Evolutionary conservation across 2,888 invertebrate species (phyloP), one percentile per base, ranked within the genome.

Genomic region (Tetheella fluctuosa): DNA sequence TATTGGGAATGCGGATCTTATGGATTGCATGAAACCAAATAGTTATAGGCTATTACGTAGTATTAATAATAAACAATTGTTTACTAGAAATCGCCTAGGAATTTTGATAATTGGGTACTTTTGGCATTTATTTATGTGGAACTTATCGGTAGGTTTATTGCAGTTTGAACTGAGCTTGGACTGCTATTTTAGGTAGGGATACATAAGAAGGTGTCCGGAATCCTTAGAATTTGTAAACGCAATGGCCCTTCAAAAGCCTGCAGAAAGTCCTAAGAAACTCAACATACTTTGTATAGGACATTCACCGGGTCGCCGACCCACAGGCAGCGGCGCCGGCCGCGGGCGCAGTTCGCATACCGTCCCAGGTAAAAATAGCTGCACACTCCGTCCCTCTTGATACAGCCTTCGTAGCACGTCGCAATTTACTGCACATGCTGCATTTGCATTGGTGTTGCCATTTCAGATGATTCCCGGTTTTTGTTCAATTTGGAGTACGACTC

Each of bases 231-330:
- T 20, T 0, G 1, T 10, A 48, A 48, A 7, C 5, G n/a, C 42
- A 6, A n/a, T 48, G 2, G 48, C 48, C 17, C 42, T 48, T 48
- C 17, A n/a, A 48, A 48, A 20, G 20, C 20, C 17, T 48, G 48
- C 48, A 20, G 20, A 7, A n/a, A n/a, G n/a, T 48, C 48, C 48
- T 48, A 48, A 48, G 48, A 48, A 6, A 39, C 6, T n/a, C 48
- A 20, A 4, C 37, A 42, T 17, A 5, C 2, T n/a, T 5, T 42
- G 42, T 56, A 54, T 48, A 52, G 69, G 69, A 59, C 69, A 74
- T 48, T 48, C 48, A 48, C 48, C 48, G 73, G 86, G 82, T 80
- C 87, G 71, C 55, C 69, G 86, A 85, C 80, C 86, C 67, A 55
- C n/a, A 37, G 39, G 25, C 67, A 79, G 81, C 83, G n/a, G n/a